phyloP scores from a whole-genome alignment of 2,113 vertebrate species.

The Peromyscus maniculatus region DNA sequence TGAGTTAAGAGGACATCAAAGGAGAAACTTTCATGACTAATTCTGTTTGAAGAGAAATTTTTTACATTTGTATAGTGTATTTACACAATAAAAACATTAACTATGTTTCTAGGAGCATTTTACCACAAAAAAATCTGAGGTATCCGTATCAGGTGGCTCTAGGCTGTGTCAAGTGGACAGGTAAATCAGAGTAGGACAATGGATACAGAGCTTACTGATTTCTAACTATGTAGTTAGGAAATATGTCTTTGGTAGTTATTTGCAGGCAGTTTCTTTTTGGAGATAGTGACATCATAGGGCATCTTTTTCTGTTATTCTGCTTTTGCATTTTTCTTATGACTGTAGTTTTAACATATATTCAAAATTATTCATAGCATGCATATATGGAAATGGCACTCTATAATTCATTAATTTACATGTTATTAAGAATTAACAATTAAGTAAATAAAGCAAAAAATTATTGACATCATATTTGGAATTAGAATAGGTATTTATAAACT shows the following conservation, averaged over 20 bases:
- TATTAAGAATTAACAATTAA: neutral
- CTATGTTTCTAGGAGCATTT: neutral
- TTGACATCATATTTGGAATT: neutral
- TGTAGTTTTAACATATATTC: neutral
- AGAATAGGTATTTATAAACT: neutral
- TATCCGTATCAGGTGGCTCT: neutral
- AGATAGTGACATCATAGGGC: neutral
- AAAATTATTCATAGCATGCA: neutral
- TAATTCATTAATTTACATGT: neutral
- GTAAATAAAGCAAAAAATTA: neutral
- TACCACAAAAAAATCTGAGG: neutral
- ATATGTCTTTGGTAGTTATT: neutral
- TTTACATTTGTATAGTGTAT: neutral
- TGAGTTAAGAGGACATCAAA: neutral
- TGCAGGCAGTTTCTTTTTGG: neutral
- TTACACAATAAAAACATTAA: neutral
- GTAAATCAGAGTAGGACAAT: neutral
- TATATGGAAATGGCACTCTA: neutral
- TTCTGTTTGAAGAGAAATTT: neutral
- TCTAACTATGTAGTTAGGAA: neutral
- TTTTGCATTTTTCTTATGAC: neutral
- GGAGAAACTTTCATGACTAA: neutral
- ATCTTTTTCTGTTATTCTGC: neutral
- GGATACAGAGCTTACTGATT: neutral
- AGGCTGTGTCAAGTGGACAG: neutral